Evolutionary conservation across 2,797 vertebrate genomes (phyloP).

Genomic region (Schizopygopsis malacanthus): DNA sequence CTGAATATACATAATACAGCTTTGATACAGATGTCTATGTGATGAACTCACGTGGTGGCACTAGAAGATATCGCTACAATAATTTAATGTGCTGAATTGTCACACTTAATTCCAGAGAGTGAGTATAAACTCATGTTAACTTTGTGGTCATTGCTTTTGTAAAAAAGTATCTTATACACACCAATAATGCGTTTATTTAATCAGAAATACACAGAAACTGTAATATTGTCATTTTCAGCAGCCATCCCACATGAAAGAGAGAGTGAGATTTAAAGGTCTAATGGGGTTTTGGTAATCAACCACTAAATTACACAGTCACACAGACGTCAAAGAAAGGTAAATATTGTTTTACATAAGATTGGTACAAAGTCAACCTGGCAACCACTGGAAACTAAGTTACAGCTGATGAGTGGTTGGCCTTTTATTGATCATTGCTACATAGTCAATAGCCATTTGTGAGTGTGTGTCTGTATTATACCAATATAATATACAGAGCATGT

Average conservation of each 20-base stretch:
- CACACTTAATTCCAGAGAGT: background rate
- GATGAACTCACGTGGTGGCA: background rate
- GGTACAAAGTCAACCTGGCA: constrained; percentile 49
- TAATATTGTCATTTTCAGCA: background rate
- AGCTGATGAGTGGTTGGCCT: constrained; percentile 43
- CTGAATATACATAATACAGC: background rate
- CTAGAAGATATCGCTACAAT: background rate
- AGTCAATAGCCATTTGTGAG: constrained; percentile 22
- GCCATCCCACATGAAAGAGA: background rate
- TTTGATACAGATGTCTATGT: background rate
- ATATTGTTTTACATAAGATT: constrained; percentile 45
- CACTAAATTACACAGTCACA: constrained; percentile 12
- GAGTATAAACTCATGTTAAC: background rate
- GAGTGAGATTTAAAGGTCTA: background rate
- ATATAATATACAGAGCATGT: constrained; percentile 40
- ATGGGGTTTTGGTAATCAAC: constrained; percentile 40
- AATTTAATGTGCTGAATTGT: background rate
- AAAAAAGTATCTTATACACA: background rate
- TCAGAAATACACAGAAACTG: background rate
- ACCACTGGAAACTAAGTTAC: constrained; percentile 51
- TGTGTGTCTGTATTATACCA: constrained; percentile 39
- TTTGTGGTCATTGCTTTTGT: background rate
- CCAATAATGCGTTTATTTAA: background rate
- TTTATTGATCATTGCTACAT: constrained; percentile 42
- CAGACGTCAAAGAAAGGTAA: constrained; percentile 34